Evolutionary conservation across 2,888 invertebrate genomes (phyloP), one percentile per base, ranked within the genome.

Genomic region (Atrina japonica): DNA sequence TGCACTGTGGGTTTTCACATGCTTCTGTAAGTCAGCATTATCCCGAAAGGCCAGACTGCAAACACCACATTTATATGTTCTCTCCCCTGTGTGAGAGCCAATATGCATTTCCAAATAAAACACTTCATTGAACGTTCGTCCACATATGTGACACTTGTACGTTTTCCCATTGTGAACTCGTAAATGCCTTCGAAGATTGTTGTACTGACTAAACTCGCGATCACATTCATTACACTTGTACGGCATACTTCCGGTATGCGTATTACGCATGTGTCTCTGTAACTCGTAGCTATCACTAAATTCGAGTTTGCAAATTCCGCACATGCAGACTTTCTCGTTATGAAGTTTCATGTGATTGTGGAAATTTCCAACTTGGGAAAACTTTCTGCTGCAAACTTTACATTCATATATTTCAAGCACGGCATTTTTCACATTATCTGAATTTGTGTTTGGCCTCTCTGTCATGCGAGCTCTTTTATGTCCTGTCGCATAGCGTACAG

Each of bases 31-130:
- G 30, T 82, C 79, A 0, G 75, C 74, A 49, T 66, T 77, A 2
- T 80, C 77, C 5, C 73, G 45, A 56, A 80, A 82, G 2, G 66
- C 41, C 0, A 70, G 45, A 47, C 61, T 76, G 60, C 82, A 82
- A 6, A 81, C 77, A 0, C 79, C 80, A 66, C 82, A 82, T 52
- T 76, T 80, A 49, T 81, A 82, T 7, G 78, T 78, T 1, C 82
- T 50, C n/a, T 77, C 75, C 0, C 82, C 82, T 11, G 82, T 82
- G 49, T 82, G 82, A 3, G 78, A 78, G 0, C 80, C 77, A 58
- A 78, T 75, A 29, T 82, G 82, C 80, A 81, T 82, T 35, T 71
- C 78, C 11, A 82, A 59, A 53, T 82, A 81, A 63, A 78, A 80
- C 14, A 76, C 74, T 45, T 82, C 80, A 56, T 77, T 77, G 52